Conservation (phyloP, 2,113 vertebrate genomes). For the Macroglossus sobrinus region DNA sequence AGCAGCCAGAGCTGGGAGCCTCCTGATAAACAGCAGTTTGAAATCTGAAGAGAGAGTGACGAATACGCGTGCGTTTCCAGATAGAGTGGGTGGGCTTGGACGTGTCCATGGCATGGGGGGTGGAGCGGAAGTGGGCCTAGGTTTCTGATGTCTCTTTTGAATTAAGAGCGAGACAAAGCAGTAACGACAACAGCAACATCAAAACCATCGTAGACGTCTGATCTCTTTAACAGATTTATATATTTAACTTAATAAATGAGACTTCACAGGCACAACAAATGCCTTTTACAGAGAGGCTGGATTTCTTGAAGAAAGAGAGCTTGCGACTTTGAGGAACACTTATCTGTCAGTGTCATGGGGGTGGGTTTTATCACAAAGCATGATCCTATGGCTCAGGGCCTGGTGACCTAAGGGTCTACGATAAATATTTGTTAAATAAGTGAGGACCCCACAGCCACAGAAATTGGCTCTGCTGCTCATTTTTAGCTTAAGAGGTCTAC, state of each 20-base stretch:
- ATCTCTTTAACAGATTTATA: conserved; percentile 15
- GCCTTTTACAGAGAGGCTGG: background rate
- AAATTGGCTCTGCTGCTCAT: conserved; percentile 34
- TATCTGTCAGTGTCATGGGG: background rate
- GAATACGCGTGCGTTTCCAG: conserved; percentile 6
- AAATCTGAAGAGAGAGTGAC: conserved; percentile 59
- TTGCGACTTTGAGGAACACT: background rate
- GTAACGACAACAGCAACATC: background rate
- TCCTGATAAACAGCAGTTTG: background rate
- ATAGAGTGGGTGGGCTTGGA: conserved; percentile 43
- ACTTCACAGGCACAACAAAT: background rate
- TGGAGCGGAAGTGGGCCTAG: background rate
- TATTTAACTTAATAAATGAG: background rate
- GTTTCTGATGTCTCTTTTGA: conserved; percentile 21
- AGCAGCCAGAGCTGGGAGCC: background rate
- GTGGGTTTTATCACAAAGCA: background rate
- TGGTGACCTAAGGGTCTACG: background rate
- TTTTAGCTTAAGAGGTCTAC: conserved; percentile 35
- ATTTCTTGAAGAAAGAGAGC: conserved; percentile 5
- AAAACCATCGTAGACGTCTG: background rate
- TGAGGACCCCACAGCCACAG: conserved; percentile 41
- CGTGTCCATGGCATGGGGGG: background rate
- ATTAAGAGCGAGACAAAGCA: conserved; percentile 33
- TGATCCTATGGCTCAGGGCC: background rate
- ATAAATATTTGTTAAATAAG: conserved; percentile 62